These are phyloP conservation scores for Pimpla rufipes DNA, from an alignment of 2,888 invertebrate genomes.

Conservation along the genomic window DNA sequence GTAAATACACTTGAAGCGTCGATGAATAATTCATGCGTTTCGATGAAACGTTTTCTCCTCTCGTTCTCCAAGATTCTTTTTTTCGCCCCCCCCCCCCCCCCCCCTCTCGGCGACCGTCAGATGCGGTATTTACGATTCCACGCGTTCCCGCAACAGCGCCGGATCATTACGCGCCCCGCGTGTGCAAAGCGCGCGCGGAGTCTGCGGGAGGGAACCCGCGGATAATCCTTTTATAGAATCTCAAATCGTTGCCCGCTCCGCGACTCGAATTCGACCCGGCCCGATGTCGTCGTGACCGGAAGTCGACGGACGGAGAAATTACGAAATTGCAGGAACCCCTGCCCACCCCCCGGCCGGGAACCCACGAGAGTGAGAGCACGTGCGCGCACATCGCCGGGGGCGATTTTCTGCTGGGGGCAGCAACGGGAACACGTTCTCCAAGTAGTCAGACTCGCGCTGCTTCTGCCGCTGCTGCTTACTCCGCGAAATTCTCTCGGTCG, in stretches of 20 bases:
- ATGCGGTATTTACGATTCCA: conserved; percentile 20
- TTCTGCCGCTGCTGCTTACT: conserved; percentile 55
- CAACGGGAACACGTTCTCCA: conserved; percentile 48
- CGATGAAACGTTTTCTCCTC: conserved; percentile 27
- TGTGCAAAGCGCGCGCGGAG: neutral
- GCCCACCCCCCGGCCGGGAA: conserved; percentile 15
- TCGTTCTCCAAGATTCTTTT: neutral
- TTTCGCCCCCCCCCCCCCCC: neutral
- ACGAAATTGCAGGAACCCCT: conserved; percentile 59
- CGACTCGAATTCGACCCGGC: conserved; percentile 41
- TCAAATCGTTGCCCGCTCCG: conserved; percentile 37
- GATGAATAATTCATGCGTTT: conserved; percentile 32
- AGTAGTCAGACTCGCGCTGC: conserved; percentile 37
- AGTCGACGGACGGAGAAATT: conserved; percentile 63
- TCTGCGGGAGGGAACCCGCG: neutral
- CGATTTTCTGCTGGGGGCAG: conserved; percentile 43
- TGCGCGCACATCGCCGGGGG: conserved; percentile 65
- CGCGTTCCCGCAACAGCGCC: neutral
- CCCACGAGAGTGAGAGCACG: conserved; percentile 60
- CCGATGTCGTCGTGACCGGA: conserved; percentile 54
- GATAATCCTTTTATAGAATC: conserved; percentile 43
- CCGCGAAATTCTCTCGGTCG: conserved; percentile 61
- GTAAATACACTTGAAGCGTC: neutral
- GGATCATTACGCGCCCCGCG: neutral
- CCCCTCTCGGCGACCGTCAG: neutral